phyloP scores from a whole-genome alignment of 2,113 vertebrate species.

The Chlamydotis undulata region DNA sequence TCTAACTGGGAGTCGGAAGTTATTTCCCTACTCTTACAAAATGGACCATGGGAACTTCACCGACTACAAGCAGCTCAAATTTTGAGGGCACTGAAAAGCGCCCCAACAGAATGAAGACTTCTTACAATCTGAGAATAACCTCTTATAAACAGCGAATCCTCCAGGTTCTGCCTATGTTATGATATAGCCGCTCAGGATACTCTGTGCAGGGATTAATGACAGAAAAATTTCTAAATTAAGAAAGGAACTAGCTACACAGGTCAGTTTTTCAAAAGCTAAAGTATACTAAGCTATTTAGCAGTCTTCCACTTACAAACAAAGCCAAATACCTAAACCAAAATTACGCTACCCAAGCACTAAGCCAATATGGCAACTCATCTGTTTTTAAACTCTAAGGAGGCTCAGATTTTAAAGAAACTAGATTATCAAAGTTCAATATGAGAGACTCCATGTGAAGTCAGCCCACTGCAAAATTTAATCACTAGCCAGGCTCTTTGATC shows the following conservation, averaged over 20 bases:
- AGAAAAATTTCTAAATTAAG: neutral
- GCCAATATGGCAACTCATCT: neutral
- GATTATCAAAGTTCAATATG: neutral
- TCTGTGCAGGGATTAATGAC: neutral
- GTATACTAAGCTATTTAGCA: neutral
- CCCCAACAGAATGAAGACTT: neutral
- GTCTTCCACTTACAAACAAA: neutral
- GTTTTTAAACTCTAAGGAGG: neutral
- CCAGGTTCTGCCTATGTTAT: neutral
- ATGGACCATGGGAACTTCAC: rapidly evolving
- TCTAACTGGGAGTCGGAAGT: neutral
- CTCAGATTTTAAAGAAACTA: neutral
- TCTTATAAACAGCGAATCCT: neutral
- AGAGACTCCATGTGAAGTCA: neutral
- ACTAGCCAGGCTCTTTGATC: neutral
- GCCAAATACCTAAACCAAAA: neutral
- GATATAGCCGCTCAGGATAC: rapidly evolving
- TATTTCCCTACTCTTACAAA: neutral
- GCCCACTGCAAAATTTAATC: neutral
- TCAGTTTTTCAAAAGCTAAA: neutral
- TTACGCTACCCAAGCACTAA: neutral
- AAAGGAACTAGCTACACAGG: neutral
- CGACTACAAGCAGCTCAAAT: neutral
- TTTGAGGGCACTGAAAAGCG: neutral
- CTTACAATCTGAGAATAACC: neutral